Evolutionary conservation across 2,888 invertebrate genomes (phyloP), one percentile per base, ranked within the genome.

Genomic region (Vannuccia rotundouncinata): DNA sequence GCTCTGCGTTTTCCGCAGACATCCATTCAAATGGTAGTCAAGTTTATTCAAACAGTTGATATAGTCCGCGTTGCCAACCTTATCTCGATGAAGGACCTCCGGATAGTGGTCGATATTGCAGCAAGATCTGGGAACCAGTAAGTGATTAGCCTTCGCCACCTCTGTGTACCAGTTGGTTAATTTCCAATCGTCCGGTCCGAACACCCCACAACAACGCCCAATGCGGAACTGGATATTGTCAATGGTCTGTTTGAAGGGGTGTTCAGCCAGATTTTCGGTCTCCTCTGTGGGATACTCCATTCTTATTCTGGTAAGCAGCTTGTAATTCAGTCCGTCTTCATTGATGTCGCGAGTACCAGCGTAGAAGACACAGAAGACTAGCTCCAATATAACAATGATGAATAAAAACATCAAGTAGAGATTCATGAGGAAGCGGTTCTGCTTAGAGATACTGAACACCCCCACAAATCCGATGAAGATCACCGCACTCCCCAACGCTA

Each of bases 391-490:
- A 22, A 66, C 25, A 22, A 66, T n/a, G 13, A 22, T 22, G 22
- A 66, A 66, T 5, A 66, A 27, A 22, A 5, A 66, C 66, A 66
- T n/a, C 22, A 22, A 2, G 66, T 66, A 66, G 25, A 66, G 2
- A 22, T 2, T 66, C 66, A 66, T 66, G 17, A 66, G 66, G 22
- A 66, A 66, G 10, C 22, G 66, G 22, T 66, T 66, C 25, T 66
- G 5, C 66, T 22, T 66, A 2, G 66, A 66, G 25, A 66, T 66
- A 22, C 66, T 66, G 17, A 66, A 66, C 66, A 66, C 25, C 2
- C 66, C 66, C 10, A 66, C 10, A 66, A 66, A 66, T 22, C 66
- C 66, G 66, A 66, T 66, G 66, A 66, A 66, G 10, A 66, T 66
- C 2, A 66, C 66, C 2, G 66, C 5, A 22, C 66, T 66, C 17